A percentile compares a stretch with the other conserved stretches of the same genome.
phyloP scores from a whole-genome alignment of 2,888 invertebrate genomes.

The Caenorhabditis zanzibari region DNA sequence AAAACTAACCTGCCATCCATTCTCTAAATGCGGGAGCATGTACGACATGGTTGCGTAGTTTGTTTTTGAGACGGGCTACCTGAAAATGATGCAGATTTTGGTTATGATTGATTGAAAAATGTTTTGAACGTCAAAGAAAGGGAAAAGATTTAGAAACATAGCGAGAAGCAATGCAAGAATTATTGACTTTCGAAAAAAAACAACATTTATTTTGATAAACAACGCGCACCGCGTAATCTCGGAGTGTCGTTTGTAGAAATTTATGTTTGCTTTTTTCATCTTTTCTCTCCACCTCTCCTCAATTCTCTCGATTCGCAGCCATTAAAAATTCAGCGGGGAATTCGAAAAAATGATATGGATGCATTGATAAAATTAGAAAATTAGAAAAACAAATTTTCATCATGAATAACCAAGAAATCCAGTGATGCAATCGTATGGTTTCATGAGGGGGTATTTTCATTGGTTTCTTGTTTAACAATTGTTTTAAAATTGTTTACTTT shows the following conservation, averaged over 20 bases:
- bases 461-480: too few relatives aligned
- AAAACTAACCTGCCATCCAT: conserved; percentile 92
- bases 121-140: neutral
- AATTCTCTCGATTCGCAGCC: conserved; percentile 13
- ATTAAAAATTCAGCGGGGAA: conserved; percentile 17
- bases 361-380: too few relatives aligned
- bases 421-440: neutral
- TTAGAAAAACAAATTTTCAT: too few relatives aligned
- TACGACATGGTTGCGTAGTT: conserved; percentile 90
- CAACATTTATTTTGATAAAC: conserved; percentile 11
- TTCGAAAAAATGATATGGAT: neutral
- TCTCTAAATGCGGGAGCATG: conserved; percentile 99
- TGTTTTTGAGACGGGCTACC: conserved; percentile 10
- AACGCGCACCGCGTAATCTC: conserved; percentile 11
- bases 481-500: too few relatives aligned
- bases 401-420: too few relatives aligned
- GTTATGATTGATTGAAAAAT: neutral
- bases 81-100: neutral
- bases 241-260: conserved; percentile 46
- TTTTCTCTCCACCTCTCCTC: conserved; percentile 9
- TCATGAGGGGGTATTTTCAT: too few relatives aligned
- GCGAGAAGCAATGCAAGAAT: neutral
- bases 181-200: conserved; percentile 19
- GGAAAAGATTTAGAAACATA: neutral
- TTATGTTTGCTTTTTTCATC: conserved; percentile 18